phyloP scores from a whole-genome alignment of 2,113 vertebrate genomes.

The Carettochelys insculpta region DNA sequence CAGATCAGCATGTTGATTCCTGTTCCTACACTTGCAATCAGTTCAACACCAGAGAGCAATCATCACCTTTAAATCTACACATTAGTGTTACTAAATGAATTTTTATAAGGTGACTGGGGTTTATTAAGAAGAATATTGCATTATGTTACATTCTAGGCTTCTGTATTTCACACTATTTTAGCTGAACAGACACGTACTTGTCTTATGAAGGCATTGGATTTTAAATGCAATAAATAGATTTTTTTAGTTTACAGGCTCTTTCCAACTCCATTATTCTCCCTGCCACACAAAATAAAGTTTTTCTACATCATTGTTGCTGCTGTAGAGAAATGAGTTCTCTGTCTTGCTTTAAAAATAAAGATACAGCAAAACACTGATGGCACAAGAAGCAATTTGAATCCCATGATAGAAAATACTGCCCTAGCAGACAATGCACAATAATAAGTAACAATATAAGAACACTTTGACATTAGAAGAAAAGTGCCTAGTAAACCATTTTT shows the following conservation, averaged over 20 bases:
- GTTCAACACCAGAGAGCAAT: slow-evolving; percentile 26
- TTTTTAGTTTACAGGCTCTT: slow-evolving; percentile 61
- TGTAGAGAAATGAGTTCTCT: slow-evolving; percentile 74
- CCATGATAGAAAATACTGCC: slow-evolving; percentile 69
- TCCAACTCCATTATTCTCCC: slow-evolving; percentile 67
- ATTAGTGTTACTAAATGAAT: slow-evolving; percentile 40
- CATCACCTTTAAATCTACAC: neutral
- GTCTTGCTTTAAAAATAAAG: slow-evolving; percentile 73
- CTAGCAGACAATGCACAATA: slow-evolving; percentile 53
- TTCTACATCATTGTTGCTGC: slow-evolving; percentile 46
- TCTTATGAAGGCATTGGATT: slow-evolving; percentile 33
- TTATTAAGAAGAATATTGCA: neutral
- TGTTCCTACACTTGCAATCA: slow-evolving; percentile 50
- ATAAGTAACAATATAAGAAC: slow-evolving; percentile 64
- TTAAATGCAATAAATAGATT: slow-evolving; percentile 70
- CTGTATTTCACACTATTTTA: slow-evolving; percentile 17
- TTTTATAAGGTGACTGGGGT: neutral
- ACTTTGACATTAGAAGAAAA: slow-evolving; percentile 46
- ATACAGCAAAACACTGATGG: slow-evolving; percentile 68
- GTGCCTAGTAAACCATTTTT: slow-evolving; percentile 61
- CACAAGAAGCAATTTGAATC: slow-evolving; percentile 75
- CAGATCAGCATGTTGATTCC: slow-evolving; percentile 54
- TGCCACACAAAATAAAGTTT: slow-evolving; percentile 77
- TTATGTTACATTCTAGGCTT: neutral
- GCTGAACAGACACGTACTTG: slow-evolving; percentile 44